Evolutionary conservation across 1,140 invertebrate genomes (phyloP).

Genomic region (Hylyphantes graminicola): DNA sequence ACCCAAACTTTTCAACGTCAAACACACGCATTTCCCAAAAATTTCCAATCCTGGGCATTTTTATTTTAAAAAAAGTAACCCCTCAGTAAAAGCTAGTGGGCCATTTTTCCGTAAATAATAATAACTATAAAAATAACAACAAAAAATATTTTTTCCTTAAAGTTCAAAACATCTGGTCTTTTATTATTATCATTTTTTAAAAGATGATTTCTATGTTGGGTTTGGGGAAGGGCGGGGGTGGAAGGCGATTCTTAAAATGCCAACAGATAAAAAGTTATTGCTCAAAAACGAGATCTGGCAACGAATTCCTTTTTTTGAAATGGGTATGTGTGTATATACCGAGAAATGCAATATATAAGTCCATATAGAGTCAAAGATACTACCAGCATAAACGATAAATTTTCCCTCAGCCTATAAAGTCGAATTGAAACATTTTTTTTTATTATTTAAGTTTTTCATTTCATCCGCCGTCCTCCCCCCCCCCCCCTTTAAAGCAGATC

Average conservation of each 20-base stretch:
- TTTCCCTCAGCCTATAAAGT: slow-evolving; percentile 32
- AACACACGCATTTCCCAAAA: slow-evolving; percentile 36
- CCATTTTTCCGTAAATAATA: slow-evolving; percentile 56
- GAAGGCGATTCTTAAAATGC: slow-evolving; percentile 42
- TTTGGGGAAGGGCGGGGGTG: not conserved
- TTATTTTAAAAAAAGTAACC: slow-evolving; percentile 4
- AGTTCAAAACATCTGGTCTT: slow-evolving; percentile 51
- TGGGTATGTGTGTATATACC: slow-evolving; percentile 18
- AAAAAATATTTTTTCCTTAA: slow-evolving; percentile 18
- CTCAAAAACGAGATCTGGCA: slow-evolving; percentile 47
- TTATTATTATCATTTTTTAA: slow-evolving; percentile 35
- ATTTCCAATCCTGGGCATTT: slow-evolving; percentile 36
- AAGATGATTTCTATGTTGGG: slow-evolving; percentile 20
- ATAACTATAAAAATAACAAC: slow-evolving; percentile 32
- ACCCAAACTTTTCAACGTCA: slow-evolving; percentile 56
- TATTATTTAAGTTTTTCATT: not conserved
- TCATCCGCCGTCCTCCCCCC: not conserved
- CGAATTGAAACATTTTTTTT: slow-evolving; percentile 46
- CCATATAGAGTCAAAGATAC: slow-evolving; percentile 29
- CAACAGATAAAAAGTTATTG: slow-evolving; percentile 56
- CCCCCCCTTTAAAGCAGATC: not conserved
- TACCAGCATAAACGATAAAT: slow-evolving; percentile 38
- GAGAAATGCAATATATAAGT: slow-evolving; percentile 46
- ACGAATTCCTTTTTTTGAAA: not conserved
- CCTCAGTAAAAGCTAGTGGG: not conserved